Conservation (phyloP, 2,797 vertebrate species). For the Sebastolobus altivelis region DNA sequence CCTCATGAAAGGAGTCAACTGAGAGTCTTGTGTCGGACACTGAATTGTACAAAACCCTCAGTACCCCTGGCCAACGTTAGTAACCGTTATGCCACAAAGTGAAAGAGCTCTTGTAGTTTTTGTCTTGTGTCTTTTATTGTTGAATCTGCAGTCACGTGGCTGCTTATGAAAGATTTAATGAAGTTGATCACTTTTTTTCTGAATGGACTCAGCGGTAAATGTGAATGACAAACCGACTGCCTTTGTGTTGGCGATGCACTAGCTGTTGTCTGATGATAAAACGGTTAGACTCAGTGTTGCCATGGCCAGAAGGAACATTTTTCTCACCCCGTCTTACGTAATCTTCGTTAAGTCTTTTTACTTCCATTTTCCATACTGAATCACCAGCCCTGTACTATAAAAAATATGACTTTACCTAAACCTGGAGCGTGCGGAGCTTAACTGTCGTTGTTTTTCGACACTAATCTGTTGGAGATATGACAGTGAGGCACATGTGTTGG, state of each 20-base stretch:
- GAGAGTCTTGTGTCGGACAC: slow-evolving; percentile 39
- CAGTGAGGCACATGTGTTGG: slow-evolving; percentile 84
- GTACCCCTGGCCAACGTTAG: background rate
- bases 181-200: slow-evolving; percentile 25
- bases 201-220: slow-evolving; percentile 9
- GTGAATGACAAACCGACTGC: slow-evolving; percentile 21
- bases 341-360: slow-evolving; percentile 26
- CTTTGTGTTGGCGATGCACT: slow-evolving; percentile 29
- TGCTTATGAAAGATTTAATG: slow-evolving; percentile 13
- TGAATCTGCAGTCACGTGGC: slow-evolving; percentile 1
- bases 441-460: slow-evolving; percentile 72
- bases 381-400: background rate
- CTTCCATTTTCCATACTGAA: slow-evolving; percentile 15
- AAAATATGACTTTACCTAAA: slow-evolving; percentile 34
- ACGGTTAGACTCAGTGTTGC: slow-evolving; percentile 42
- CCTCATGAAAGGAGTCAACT: slow-evolving; percentile 55
- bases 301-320: slow-evolving; percentile 45
- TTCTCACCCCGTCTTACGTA: slow-evolving; percentile 33
- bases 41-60: slow-evolving; percentile 12
- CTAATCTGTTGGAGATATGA: slow-evolving; percentile 78
- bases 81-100: background rate
- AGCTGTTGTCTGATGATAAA: slow-evolving; percentile 39
- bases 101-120: background rate
- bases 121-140: background rate
- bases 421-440: slow-evolving; percentile 43